These are phyloP conservation scores for Dione juno DNA, from an alignment of 2,888 invertebrate genomes.

Conservation along the genomic window DNA sequence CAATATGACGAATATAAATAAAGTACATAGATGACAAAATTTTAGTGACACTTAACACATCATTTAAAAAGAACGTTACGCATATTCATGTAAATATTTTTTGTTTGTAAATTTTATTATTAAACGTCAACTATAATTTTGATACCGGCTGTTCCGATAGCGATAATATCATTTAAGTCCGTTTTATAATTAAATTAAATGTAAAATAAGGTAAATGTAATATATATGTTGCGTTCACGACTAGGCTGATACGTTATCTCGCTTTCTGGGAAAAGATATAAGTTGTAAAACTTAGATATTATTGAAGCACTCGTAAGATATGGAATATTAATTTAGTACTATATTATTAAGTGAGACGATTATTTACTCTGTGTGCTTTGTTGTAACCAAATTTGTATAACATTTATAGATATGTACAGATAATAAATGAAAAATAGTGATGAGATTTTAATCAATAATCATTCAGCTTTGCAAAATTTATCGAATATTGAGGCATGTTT, in stretches of 20 bases:
- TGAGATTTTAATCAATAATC: too few relatives aligned
- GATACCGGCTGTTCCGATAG: background rate
- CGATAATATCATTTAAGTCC: background rate
- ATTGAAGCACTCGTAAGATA: background rate
- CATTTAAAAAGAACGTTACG: background rate
- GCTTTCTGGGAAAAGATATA: background rate
- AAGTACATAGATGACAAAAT: background rate
- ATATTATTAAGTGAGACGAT: background rate
- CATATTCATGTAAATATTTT: background rate
- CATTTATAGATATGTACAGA: too few relatives aligned
- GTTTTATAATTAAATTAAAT: conserved; percentile 17
- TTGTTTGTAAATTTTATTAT: background rate
- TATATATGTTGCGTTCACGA: background rate
- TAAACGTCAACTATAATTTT: background rate
- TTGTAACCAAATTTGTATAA: background rate
- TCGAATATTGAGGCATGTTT: too few relatives aligned
- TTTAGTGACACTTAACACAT: background rate
- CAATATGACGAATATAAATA: too few relatives aligned
- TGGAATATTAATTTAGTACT: background rate
- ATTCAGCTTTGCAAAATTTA: too few relatives aligned
- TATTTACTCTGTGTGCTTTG: background rate
- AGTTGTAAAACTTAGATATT: conserved; percentile 5
- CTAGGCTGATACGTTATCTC: conserved; percentile 7
- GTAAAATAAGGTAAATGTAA: background rate
- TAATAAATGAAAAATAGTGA: too few relatives aligned